phyloP scores from a whole-genome alignment of 2,888 invertebrate genomes.

The Dendrolimus houi region DNA sequence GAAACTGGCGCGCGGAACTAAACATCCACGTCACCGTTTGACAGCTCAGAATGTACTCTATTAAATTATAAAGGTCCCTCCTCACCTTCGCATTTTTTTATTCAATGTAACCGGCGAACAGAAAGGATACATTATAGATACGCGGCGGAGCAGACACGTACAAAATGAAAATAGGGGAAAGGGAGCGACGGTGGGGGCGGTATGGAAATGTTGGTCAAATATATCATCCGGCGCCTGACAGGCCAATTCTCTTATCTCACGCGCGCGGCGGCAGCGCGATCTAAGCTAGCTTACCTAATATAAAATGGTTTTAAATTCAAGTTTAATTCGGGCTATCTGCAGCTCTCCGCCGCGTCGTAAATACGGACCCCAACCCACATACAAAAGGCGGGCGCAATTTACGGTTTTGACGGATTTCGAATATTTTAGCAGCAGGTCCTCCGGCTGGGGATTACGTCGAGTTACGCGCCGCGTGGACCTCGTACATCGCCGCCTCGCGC shows the following conservation, averaged over 20 bases:
- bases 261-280: constrained; percentile 76
- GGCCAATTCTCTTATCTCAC: constrained; percentile 91
- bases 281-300: constrained; percentile 77
- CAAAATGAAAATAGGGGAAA: constrained; percentile 73
- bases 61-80: constrained; percentile 58
- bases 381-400: constrained; percentile 67
- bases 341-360: constrained; percentile 56
- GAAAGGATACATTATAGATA: constrained; percentile 71
- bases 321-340: constrained; percentile 74
- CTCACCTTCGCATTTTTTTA: constrained; percentile 58
- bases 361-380: constrained; percentile 51
- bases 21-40: constrained; percentile 36
- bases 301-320: constrained; percentile 77
- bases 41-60: constrained; percentile 50
- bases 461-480: constrained; percentile 35
- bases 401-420: constrained; percentile 70
- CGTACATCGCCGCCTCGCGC: constrained; percentile 24
- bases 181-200: constrained; percentile 49
- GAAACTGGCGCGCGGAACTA: constrained; percentile 11
- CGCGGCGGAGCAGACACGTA: constrained; percentile 70
- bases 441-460: constrained; percentile 37
- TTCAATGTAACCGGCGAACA: constrained; percentile 67
- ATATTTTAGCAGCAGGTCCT: constrained; percentile 51
- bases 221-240: constrained; percentile 92
- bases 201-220: constrained; percentile 94